phyloP scores from a whole-genome alignment of 2,888 invertebrate species.

The Tanytarsus gracilentus region DNA sequence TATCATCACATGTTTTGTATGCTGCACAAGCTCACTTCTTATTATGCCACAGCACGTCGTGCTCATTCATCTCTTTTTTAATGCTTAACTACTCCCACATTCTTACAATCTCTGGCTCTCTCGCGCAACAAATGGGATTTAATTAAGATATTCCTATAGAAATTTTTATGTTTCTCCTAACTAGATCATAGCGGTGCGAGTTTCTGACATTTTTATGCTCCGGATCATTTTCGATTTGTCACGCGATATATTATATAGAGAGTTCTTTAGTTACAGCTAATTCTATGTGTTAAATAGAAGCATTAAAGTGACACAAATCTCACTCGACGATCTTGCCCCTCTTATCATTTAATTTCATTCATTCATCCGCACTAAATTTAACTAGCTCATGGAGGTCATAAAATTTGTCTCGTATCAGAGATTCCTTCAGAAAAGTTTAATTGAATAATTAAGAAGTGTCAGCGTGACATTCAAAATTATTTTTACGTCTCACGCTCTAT shows the following conservation, averaged over 20 bases:
- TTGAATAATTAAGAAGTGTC: too few relatives aligned
- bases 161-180: constrained; percentile 1
- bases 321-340: not conserved
- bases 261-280: constrained; percentile 23
- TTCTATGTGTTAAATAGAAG: not conserved
- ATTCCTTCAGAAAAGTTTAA: too few relatives aligned
- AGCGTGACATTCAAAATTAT: not conserved
- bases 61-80: constrained; percentile 4
- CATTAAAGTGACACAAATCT: not conserved
- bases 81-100: constrained; percentile 7
- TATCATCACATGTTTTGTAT: constrained; percentile 12
- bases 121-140: not conserved
- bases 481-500: too few relatives aligned
- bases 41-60: constrained; percentile 2
- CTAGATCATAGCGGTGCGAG: not conserved
- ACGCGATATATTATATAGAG: constrained; percentile 14
- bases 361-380: too few relatives aligned
- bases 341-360: too few relatives aligned
- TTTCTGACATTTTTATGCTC: constrained; percentile 20
- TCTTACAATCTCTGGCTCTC: not conserved
- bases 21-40: too few relatives aligned
- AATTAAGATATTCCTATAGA: constrained; percentile 9
- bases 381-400: not conserved
- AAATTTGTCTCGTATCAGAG: too few relatives aligned
- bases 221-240: constrained; percentile 27